Percentiles rank a stretch among this genome's conserved stretches.
Conservation (phyloP, 2,888 invertebrate genomes). For the Brachynemurus nebulosus region DNA sequence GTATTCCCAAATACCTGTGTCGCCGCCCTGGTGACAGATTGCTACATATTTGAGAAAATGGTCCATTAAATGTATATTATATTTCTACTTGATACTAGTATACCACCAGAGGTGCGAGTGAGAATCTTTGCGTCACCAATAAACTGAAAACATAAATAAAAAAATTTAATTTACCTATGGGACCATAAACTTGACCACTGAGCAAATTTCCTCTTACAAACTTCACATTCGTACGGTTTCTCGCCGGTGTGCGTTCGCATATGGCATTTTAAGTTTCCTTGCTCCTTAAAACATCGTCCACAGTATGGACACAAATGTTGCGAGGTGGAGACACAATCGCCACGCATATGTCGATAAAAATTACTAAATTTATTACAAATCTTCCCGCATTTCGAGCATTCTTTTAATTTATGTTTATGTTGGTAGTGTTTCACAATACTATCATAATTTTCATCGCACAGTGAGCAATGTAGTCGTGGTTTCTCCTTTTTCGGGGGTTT, state of each 20-base stretch:
- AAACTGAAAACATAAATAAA: background rate
- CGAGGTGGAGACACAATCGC: too few species aligned
- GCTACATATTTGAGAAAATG: too few species aligned
- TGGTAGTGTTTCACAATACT: background rate
- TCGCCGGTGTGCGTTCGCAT: constrained; percentile 19
- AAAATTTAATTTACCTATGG: background rate
- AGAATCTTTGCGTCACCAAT: too few species aligned
- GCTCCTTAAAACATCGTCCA: constrained; percentile 20
- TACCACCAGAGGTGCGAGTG: too few species aligned
- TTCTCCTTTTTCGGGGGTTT: too few species aligned
- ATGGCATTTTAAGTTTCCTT: constrained; percentile 19
- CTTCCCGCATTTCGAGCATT: constrained; percentile 18
- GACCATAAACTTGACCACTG: constrained; percentile 6
- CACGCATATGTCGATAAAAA: background rate
- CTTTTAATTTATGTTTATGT: constrained; percentile 15
- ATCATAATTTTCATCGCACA: background rate
- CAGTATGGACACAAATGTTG: constrained; percentile 17
- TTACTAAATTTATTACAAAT: constrained; percentile 16
- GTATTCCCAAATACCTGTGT: too few species aligned
- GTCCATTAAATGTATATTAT: too few species aligned
- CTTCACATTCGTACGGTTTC: constrained; percentile 21
- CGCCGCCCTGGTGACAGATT: too few species aligned
- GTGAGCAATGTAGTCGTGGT: background rate
- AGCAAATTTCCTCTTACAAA: constrained; percentile 21
- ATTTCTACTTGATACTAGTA: too few species aligned